phyloP scores from a whole-genome alignment of 2,888 invertebrate genomes.

The Rhogogaster chlorosoma region DNA sequence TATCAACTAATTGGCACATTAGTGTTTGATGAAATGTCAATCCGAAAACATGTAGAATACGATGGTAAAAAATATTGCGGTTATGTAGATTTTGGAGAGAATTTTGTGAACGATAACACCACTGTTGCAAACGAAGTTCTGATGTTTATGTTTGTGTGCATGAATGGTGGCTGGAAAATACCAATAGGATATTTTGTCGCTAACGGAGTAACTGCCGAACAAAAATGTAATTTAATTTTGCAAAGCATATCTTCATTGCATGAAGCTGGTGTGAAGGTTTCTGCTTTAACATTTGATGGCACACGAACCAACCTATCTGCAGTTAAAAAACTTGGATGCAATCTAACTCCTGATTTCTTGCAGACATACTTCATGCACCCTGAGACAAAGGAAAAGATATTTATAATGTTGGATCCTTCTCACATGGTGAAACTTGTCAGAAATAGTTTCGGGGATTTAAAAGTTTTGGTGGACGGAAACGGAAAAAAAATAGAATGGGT shows the following conservation, averaged over 20 bases:
- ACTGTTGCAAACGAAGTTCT: conserved; percentile 52
- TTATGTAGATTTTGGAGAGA: conserved; percentile 53
- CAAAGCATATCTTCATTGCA: conserved; percentile 44
- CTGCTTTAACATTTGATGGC: conserved; percentile 56
- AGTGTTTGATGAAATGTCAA: conserved; percentile 55
- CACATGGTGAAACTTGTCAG: conserved; percentile 51
- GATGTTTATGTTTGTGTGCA: conserved; percentile 50
- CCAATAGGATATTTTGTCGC: conserved; percentile 56
- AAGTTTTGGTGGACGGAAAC: conserved; percentile 7
- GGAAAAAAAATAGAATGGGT: conserved; percentile 42
- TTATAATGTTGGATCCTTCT: conserved; percentile 46
- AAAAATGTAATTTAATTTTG: conserved; percentile 48
- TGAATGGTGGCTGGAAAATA: conserved; percentile 53
- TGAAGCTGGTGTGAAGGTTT: conserved; percentile 38
- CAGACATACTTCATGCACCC: conserved; percentile 45
- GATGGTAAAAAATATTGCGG: conserved; percentile 43
- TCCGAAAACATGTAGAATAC: conserved; percentile 51
- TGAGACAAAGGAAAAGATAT: conserved; percentile 25
- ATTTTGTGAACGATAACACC: conserved; percentile 48
- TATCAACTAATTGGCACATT: conserved; percentile 57
- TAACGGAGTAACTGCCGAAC: conserved; percentile 33
- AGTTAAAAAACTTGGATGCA: conserved; percentile 33
- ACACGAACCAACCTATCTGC: conserved; percentile 46
- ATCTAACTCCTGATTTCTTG: conserved; percentile 43
- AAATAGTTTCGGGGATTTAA: conserved; percentile 45